Evolutionary conservation across 2,797 vertebrate species (phyloP), one percentile per base, ranked within the genome.

Genomic region (Nasua narica): DNA sequence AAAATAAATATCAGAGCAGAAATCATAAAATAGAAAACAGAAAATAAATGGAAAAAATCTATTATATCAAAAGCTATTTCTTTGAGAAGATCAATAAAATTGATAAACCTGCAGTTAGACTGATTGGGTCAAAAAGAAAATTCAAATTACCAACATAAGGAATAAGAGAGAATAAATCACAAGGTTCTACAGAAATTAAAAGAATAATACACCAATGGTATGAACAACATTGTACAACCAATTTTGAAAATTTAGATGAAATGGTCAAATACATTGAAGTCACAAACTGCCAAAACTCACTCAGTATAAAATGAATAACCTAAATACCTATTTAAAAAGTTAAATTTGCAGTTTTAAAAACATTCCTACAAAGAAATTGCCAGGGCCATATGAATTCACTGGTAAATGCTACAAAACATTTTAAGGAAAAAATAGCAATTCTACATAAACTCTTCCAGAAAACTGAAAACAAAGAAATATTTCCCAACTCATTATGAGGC

Each of bases 381-480:
- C 13, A 76, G 18, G 32, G 56, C 62, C 54, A 87, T 25, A 35
- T 54, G 37, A n/a, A 67, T 88, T 85, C 83, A 74, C 56, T 79
- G 16, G 62, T 88, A 54, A 95, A 76, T 37, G 43, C 32, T 74
- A 79, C 32, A 56, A 76, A 93, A 91, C 35, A 93, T 67, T 67
- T 91, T 76, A 84, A 76, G 11, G 19, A 56, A 56, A 40, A 90
- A 93, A 81, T 74, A 25, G 8, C 35, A 95, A 62, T 67, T 83
- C 70, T 78, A 32, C 21, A 94, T 50, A 84, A 96, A 92, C 21
- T 69, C 65, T 76, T 78, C n/a, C 35, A 94, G 37, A 91, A 88
- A 85, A 70, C 19, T 54, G 43, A 82, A 94, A 69, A 60, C 23
- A 12, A 54, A 32, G 16, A 37, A 65, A 43, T 62, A 92, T 37